phyloP scores from a whole-genome alignment of 2,888 invertebrate genomes.

The Agrilus biguttatus region DNA sequence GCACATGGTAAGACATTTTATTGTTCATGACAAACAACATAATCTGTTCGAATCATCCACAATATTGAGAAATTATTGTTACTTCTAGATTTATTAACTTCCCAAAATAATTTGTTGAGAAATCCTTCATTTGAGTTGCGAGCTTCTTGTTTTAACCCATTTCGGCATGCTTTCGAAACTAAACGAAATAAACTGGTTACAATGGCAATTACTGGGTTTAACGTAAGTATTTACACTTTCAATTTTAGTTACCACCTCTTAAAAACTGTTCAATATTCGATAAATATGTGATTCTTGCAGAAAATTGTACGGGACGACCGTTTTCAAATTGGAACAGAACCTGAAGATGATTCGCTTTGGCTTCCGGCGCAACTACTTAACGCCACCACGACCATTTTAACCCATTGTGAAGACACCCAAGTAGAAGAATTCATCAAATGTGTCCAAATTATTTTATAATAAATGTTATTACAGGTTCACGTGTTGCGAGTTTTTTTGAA shows the following conservation, averaged over 20 bases:
- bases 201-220: slow-evolving; percentile 74
- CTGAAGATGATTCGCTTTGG: slow-evolving; percentile 86
- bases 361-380: slow-evolving; percentile 81
- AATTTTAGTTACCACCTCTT: too few relatives aligned
- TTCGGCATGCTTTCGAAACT: slow-evolving; percentile 78
- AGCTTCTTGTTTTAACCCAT: slow-evolving; percentile 68
- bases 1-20: slow-evolving; percentile 53
- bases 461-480: slow-evolving; percentile 33
- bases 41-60: background rate
- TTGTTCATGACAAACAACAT: background rate
- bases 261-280: background rate
- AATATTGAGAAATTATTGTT: background rate
- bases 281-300: slow-evolving; percentile 33
- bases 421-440: slow-evolving; percentile 31
- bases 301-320: slow-evolving; percentile 82
- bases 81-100: slow-evolving; percentile 58
- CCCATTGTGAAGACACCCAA: slow-evolving; percentile 77
- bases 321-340: slow-evolving; percentile 79
- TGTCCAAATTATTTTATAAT: background rate
- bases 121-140: slow-evolving; percentile 73
- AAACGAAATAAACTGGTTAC: slow-evolving; percentile 73
- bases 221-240: slow-evolving; percentile 45
- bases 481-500: slow-evolving; percentile 65
- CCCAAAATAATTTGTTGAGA: slow-evolving; percentile 58
- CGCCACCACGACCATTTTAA: slow-evolving; percentile 65